Percentiles rank a stretch among this genome's conserved stretches.
Evolutionary conservation across 1,140 invertebrate species (phyloP).

Genomic region (Adoxophyes honmai): DNA sequence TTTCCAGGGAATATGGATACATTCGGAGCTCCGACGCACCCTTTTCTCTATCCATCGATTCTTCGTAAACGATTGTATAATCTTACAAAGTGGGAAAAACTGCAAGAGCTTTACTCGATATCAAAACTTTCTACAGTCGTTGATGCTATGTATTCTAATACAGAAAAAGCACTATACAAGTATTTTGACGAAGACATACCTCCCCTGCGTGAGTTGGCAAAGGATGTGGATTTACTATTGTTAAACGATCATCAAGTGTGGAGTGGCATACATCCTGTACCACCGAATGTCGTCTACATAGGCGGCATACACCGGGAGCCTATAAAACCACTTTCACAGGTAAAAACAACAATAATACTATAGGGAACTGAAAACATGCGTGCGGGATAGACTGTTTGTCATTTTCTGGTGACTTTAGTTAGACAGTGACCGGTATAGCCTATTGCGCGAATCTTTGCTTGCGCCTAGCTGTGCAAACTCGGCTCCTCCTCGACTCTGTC

Average conservation of each 20-base stretch:
- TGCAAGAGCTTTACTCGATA: slow-evolving; percentile 31
- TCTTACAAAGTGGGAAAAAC: slow-evolving; percentile 47
- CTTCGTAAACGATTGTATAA: slow-evolving; percentile 35
- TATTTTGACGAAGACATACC: slow-evolving; percentile 61
- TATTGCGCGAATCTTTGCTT: too few relatives aligned
- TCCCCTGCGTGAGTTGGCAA: slow-evolving; percentile 55
- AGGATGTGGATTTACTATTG: slow-evolving; percentile 76
- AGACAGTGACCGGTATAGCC: too few relatives aligned
- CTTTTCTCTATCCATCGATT: slow-evolving; percentile 66
- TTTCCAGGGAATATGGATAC: slow-evolving; percentile 23
- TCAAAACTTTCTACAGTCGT: slow-evolving; percentile 20
- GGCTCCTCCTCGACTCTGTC: too few relatives aligned
- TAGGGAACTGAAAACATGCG: too few relatives aligned
- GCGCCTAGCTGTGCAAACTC: too few relatives aligned
- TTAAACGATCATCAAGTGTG: slow-evolving; percentile 72
- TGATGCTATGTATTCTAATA: slow-evolving; percentile 26
- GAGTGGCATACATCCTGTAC: slow-evolving; percentile 59
- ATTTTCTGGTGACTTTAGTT: not conserved
- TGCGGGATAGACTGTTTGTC: not conserved
- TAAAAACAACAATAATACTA: slow-evolving; percentile 14
- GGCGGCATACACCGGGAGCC: slow-evolving; percentile 71
- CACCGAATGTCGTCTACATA: slow-evolving; percentile 70
- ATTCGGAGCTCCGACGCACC: slow-evolving; percentile 65
- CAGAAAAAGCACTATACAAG: slow-evolving; percentile 26
- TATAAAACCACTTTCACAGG: slow-evolving; percentile 46